Evolutionary conservation across 2,797 vertebrate species (phyloP).

Genomic region (Margarornis squamiger): DNA sequence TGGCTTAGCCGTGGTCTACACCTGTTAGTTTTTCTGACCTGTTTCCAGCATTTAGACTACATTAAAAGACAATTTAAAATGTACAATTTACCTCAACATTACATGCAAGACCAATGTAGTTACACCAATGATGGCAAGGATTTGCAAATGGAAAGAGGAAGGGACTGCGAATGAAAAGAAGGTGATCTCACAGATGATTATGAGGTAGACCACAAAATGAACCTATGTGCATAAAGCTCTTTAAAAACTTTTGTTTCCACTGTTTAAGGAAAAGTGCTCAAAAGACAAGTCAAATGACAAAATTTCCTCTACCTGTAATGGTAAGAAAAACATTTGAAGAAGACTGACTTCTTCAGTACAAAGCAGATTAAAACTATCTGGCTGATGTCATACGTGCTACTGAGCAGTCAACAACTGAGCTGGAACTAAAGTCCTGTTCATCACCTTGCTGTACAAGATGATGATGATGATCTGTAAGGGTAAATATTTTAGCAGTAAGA

Average conservation of each 20-base stretch:
- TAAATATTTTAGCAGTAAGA: neutral
- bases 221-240: neutral
- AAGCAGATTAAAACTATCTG: neutral
- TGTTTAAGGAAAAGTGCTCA: neutral
- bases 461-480: neutral
- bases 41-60: neutral
- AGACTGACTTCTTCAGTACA: neutral
- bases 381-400: fast-evolving
- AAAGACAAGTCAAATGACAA: neutral
- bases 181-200: neutral
- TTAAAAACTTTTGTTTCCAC: neutral
- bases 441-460: neutral
- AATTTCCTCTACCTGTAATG: neutral
- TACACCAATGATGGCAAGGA: neutral
- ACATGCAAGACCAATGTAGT: neutral
- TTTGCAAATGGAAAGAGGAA: neutral
- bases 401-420: neutral
- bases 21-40: neutral
- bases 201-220: neutral
- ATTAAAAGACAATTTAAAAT: neutral
- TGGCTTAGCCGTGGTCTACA: neutral
- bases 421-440: neutral
- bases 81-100: neutral
- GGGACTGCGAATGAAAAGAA: neutral
- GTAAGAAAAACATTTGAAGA: neutral